These are phyloP conservation scores for Ophion ellenae DNA, from an alignment of 2,888 invertebrate species.

Conservation along the genomic window DNA sequence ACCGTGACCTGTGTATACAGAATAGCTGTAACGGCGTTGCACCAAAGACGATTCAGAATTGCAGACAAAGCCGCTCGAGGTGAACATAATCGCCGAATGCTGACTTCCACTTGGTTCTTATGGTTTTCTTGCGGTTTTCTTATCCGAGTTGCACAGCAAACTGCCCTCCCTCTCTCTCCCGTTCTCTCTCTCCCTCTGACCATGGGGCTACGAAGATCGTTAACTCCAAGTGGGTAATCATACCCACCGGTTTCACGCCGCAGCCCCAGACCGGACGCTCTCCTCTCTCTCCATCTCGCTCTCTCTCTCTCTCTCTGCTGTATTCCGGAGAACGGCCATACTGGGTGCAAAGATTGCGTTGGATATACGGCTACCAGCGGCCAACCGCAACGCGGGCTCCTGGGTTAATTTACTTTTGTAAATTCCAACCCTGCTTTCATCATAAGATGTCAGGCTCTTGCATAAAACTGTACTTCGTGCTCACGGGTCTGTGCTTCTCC, in stretches of 20 bases:
- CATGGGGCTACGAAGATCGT: slow-evolving; percentile 75
- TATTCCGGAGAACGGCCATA: slow-evolving; percentile 59
- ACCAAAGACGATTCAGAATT: slow-evolving; percentile 59
- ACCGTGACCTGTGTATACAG: slow-evolving; percentile 27
- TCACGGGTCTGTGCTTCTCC: slow-evolving; percentile 7
- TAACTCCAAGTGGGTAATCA: slow-evolving; percentile 81
- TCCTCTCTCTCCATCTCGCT: not conserved
- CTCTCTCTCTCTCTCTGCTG: slow-evolving; percentile 28
- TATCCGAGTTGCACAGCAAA: slow-evolving; percentile 72
- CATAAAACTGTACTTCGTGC: slow-evolving; percentile 26
- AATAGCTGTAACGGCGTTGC: slow-evolving; percentile 36
- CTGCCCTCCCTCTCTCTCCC: slow-evolving; percentile 46
- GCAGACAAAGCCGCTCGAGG: slow-evolving; percentile 67
- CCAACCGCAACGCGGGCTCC: slow-evolving; percentile 40
- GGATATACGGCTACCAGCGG: slow-evolving; percentile 61
- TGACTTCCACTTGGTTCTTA: slow-evolving; percentile 69
- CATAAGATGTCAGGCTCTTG: slow-evolving; percentile 23
- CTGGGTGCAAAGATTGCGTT: slow-evolving; percentile 69
- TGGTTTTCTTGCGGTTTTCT: slow-evolving; percentile 77
- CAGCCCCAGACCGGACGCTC: slow-evolving; percentile 70
- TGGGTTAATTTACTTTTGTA: slow-evolving; percentile 69
- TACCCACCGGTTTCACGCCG: slow-evolving; percentile 80
- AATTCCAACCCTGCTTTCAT: slow-evolving; percentile 60
- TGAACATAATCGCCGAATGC: slow-evolving; percentile 68
- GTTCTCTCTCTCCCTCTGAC: slow-evolving; percentile 28